phyloP scores from a whole-genome alignment of 2,113 vertebrate species.

The Rana temporaria region DNA sequence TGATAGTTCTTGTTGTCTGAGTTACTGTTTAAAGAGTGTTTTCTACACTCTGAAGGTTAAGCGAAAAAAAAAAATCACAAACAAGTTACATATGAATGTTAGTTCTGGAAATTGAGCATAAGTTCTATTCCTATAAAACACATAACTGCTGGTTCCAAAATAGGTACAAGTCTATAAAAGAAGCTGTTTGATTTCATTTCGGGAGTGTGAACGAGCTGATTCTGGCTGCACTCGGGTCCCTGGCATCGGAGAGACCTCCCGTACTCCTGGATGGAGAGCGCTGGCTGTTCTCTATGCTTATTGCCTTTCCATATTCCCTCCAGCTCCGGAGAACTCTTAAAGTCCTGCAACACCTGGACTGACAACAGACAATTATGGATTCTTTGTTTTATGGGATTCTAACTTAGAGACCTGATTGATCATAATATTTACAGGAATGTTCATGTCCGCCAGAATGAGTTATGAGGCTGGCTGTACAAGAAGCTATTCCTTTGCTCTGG shows the following conservation, averaged over 20 bases:
- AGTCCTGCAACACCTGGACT: conserved; percentile 11
- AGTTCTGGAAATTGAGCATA: conserved; percentile 17
- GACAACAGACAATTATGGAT: conserved; percentile 36
- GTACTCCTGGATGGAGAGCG: conserved; percentile 27
- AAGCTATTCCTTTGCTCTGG: conserved; percentile 11
- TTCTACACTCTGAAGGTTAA: not conserved
- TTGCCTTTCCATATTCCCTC: conserved; percentile 12
- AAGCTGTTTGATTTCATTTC: conserved; percentile 12
- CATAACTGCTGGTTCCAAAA: conserved; percentile 6
- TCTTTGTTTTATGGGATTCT: conserved; percentile 38
- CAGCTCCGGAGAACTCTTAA: conserved; percentile 2
- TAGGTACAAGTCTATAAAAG: conserved; percentile 39
- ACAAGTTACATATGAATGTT: conserved; percentile 15
- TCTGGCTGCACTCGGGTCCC: conserved; percentile 30
- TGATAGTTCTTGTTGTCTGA: too few species aligned
- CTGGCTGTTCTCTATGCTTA: conserved; percentile 11
- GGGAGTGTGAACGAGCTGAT: conserved; percentile 25
- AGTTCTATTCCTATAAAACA: conserved; percentile 26
- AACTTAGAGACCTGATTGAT: conserved; percentile 37
- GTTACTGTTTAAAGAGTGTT: not conserved
- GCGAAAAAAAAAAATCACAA: not conserved
- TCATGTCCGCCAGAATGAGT: conserved; percentile 38
- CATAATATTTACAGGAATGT: conserved; percentile 36
- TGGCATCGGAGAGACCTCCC: conserved; percentile 34
- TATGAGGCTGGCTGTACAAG: conserved; percentile 25